Evolutionary conservation across 1,140 invertebrate species (phyloP), one percentile per base, ranked within the genome.

Genomic region (Physella acuta): DNA sequence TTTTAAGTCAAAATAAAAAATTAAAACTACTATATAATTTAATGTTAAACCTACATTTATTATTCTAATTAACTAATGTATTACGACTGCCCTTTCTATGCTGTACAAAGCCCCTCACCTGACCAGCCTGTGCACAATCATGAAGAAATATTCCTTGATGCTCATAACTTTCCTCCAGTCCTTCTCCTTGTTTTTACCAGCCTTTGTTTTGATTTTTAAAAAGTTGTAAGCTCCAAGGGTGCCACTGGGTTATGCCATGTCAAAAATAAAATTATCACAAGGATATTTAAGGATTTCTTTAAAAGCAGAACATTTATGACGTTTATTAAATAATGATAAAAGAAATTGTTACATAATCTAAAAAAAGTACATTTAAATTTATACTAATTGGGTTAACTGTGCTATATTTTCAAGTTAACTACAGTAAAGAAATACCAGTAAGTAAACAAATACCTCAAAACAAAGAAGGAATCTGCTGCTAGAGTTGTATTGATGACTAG

Each of bases 391-490:
- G 24, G 26, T 34, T 53, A 20, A 59, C 49, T 0, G 62, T 64
- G 0, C 65, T 36, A 28, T 68, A 58, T 37, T 53, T 69, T 0
- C 44, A 56, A 65, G 56, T 70, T 37, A 2, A 55, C 26, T 20
- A n/a, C 24, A 24, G 31, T 11, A 65, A 3, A 51, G 31, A 31
- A 33, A 68, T 16, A 61, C 56, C 26, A n/a, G n/a, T n/a, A n/a
- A n/a, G n/a, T n/a, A n/a, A n/a, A n/a, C n/a, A n/a, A 5, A 33
- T 36, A 81, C 78, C 79, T 79, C 24, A 82, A 71, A 1, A 94
- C 92, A 85, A 95, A 94, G 86, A 95, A 95, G 2, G 92, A 92
- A 80, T 94, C 93, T 14, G 94, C 93, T 52, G 93, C 93, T 79
- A 93, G 93, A 0, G 92, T 92, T 4, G 92, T 93, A 81, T 94